Base-by-base conservation (phyloP, 2,797 vertebrate species). In the Taenioides sp. region DNA sequence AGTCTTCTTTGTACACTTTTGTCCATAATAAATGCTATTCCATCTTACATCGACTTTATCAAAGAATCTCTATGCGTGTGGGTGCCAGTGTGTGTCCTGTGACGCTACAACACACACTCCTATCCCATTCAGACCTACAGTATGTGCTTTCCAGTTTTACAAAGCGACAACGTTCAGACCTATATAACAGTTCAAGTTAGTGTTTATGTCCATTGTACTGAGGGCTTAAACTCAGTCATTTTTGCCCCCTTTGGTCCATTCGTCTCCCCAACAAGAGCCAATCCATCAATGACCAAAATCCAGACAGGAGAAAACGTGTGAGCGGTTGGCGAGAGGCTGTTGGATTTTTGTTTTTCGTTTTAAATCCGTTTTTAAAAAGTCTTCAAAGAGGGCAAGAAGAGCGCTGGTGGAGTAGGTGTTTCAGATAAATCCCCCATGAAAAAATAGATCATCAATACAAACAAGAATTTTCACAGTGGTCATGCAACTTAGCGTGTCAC, bases 391-490 rank as follows among this genome's bases (percentile, higher is more conserved):
- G 84, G 87, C 84, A 75, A 79, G 78, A 74, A 79, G 78, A 85
- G 80, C 84, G 84, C 69, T 65, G 64, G 82, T 70, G 75, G 83
- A 71, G 69, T 37, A 79, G 83, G 81, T 75, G 80, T 80, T 87
- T 84, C 79, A 28, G 77, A 77, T 80, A 80, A 76, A 76, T 68
- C 52, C 80, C 81, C 81, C 85, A 92, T 92, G 92, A 93, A 92
- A 93, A 93, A 93, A 92, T 92, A 92, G 90, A 90, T 91, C 88
- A 89, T 89, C 87, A 75, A 85, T 92, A 92, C 86, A 92, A 92
- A 93, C 88, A 79, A 86, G 86, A 84, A 88, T 86, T 87, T 91
- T 92, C 91, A 93, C 91, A 92, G 91, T 93, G 92, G 90, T 92
- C 91, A 92, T 92, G 92, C 92, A 93, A 89, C 87, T 88, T 75